Base-by-base conservation (phyloP, 2,888 invertebrate species). In the Oasisia sp. region DNA sequence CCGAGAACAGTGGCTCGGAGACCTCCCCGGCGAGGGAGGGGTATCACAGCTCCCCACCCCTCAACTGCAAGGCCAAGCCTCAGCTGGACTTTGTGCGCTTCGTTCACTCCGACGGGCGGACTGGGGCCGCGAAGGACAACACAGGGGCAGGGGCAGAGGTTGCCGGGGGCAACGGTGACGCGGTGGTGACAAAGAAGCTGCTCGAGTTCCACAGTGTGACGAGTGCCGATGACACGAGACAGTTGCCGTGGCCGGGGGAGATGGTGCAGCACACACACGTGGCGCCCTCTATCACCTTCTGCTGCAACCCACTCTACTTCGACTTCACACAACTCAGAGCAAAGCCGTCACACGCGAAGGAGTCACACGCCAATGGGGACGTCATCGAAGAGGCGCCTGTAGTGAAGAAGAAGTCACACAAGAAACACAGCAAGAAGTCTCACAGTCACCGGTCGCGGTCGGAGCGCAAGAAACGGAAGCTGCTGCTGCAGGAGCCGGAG, bases 301-400 rank as follows among this genome's bases (percentile, higher is more conserved):
- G 95, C 92, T 96, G 96, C 94, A 96, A 96, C 93, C 96, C 96
- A 9, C 94, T 96, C 19, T 93, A 94, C 91, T 96, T 96, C 94
- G 95, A 96, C 94, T 96, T 96, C 93, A 94, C 94, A 89, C 93
- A 94, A 89, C 94, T 95, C 92, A 92, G 93, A 19, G 93, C 89
- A 38, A 94, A 93, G 74, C 92, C 92, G 11, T n/a, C 74, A 74
- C 74, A 19, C 32, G 91, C 12, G 14, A 38, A 74, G 56, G 89
- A 91, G 14, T 56, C 91, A 32, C 32, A n/a, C 27, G 14, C 58
- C 91, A 91, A 91, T 32, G 58, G 32, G 1, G 89, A 32, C 32
- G 19, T 38, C 14, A 19, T 38, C 14, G 89, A 89, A 89, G 89
- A 91, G 44, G 32, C 50, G 9, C 32, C 32, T 5, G 74, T n/a